phyloP scores from a whole-genome alignment of 2,797 vertebrate species.

The Melanogrammus aeglefinus region DNA sequence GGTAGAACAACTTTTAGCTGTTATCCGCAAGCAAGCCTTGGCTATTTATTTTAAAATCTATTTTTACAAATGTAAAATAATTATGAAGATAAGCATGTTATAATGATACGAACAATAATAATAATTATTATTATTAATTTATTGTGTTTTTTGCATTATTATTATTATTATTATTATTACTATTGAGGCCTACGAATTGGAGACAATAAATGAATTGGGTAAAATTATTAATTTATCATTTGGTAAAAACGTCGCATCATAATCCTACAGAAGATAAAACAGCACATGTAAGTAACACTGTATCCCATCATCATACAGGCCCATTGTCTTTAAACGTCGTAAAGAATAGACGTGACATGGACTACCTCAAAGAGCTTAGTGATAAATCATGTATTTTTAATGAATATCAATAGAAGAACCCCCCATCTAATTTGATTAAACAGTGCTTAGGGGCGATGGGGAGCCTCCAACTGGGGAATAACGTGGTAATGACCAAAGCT shows the following conservation, averaged over 20 bases:
- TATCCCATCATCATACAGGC: too few species aligned
- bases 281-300: not conserved
- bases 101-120: not conserved
- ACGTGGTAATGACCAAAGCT: slow-evolving; percentile 73
- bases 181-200: not conserved
- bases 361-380: slow-evolving; percentile 84
- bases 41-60: too few species aligned
- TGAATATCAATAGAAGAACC: slow-evolving; percentile 89
- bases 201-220: too few species aligned
- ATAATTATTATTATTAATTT: not conserved
- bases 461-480: slow-evolving; percentile 78
- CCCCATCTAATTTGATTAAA: slow-evolving; percentile 92
- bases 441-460: slow-evolving; percentile 79
- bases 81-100: not conserved
- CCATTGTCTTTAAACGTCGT: too few species aligned
- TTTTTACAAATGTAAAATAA: not conserved
- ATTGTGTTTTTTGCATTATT: not conserved
- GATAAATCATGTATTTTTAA: slow-evolving; percentile 92
- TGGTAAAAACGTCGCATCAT: not conserved
- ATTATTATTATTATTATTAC: too few species aligned
- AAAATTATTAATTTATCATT: too few species aligned
- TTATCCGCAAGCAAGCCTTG: too few species aligned
- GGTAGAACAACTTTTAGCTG: too few species aligned
- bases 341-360: slow-evolving; percentile 57
- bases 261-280: not conserved